phyloP scores from a whole-genome alignment of 2,113 vertebrate species.

The Mesembrinibis cayennensis region DNA sequence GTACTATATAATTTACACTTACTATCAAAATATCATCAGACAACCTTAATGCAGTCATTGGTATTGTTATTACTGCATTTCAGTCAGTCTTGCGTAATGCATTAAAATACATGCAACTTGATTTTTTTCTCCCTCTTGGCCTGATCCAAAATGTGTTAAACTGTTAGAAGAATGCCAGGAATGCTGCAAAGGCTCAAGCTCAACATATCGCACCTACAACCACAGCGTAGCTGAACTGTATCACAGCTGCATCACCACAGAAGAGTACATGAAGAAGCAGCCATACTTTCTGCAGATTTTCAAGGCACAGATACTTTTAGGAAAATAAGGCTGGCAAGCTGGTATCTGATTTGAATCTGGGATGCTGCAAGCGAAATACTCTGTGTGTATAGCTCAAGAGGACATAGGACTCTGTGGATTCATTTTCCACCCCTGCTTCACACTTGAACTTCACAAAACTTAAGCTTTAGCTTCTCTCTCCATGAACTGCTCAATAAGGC shows the following conservation, averaged over 20 bases:
- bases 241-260: neutral
- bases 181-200: neutral
- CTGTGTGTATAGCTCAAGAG: neutral
- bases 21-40: neutral
- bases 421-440: neutral
- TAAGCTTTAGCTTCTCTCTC: neutral
- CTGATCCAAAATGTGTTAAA: neutral
- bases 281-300: neutral
- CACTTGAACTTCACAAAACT: neutral
- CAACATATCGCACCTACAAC: fast-evolving
- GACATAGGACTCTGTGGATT: neutral
- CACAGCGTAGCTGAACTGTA: neutral
- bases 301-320: neutral
- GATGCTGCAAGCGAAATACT: neutral
- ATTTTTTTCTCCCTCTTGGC: neutral
- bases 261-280: neutral
- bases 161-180: neutral
- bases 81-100: neutral
- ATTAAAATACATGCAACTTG: neutral
- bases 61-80: neutral
- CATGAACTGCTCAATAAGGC: neutral
- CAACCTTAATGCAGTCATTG: neutral
- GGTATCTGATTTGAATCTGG: neutral
- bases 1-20: neutral
- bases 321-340: neutral